phyloP scores from a whole-genome alignment of 2,797 vertebrate genomes.

The Pseudotriccus pelzelni region DNA sequence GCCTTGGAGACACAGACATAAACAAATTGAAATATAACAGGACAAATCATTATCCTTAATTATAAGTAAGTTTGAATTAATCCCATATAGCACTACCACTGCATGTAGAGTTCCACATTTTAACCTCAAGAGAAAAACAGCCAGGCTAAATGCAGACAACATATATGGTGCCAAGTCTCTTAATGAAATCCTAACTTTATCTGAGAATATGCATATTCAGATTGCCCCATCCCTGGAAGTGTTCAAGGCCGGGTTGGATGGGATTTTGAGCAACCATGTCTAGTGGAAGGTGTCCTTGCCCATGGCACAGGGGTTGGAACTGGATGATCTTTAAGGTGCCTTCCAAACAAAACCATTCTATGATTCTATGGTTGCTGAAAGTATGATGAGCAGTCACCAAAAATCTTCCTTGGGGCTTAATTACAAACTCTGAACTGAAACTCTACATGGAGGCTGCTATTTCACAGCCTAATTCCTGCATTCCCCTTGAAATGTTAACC shows the following conservation, averaged over 20 bases:
- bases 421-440: background rate
- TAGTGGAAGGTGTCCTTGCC: background rate
- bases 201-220: background rate
- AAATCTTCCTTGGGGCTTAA: background rate
- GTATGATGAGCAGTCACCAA: background rate
- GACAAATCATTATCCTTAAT: background rate
- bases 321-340: background rate
- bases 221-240: background rate
- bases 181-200: background rate
- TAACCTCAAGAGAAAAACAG: background rate
- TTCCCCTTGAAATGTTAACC: background rate
- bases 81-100: background rate
- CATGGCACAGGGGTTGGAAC: rapidly evolving
- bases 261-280: background rate
- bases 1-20: background rate
- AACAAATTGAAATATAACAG: background rate
- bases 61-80: background rate
- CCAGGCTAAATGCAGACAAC: background rate
- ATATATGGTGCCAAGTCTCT: background rate
- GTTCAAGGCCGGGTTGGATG: background rate
- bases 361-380: background rate
- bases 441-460: background rate
- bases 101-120: background rate
- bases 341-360: background rate
- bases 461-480: background rate